Conservation (phyloP, 2,888 invertebrate genomes). For the Stenoptilia bipunctidactyla region DNA sequence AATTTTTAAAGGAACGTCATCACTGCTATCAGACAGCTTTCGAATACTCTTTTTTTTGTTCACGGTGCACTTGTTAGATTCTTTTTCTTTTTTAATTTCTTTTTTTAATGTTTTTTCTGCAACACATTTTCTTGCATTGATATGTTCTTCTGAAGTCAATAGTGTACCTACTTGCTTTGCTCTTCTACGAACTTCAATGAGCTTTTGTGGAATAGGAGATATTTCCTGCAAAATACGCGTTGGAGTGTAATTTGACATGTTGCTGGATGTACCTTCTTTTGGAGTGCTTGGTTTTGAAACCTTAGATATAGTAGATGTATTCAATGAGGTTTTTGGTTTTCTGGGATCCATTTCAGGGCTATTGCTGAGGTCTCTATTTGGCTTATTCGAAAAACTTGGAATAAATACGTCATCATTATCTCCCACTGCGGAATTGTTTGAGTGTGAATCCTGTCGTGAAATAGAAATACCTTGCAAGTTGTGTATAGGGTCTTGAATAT, state of each 20-base stretch:
- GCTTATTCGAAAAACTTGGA: slow-evolving; percentile 2
- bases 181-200: slow-evolving; percentile 13
- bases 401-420: not conserved
- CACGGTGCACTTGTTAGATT: not conserved
- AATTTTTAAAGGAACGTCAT: slow-evolving; percentile 2
- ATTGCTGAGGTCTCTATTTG: not conserved
- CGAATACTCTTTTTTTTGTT: slow-evolving; percentile 3
- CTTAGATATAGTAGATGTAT: slow-evolving; percentile 1
- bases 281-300: too few relatives aligned
- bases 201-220: slow-evolving; percentile 12
- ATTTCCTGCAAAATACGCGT: slow-evolving; percentile 12
- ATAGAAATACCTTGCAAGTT: too few relatives aligned
- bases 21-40: slow-evolving; percentile 4
- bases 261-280: not conserved
- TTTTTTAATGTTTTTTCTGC: slow-evolving; percentile 4
- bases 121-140: slow-evolving; percentile 12
- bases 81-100: not conserved
- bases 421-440: not conserved
- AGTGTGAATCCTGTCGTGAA: too few relatives aligned
- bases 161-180: slow-evolving; percentile 12
- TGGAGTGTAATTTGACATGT: slow-evolving; percentile 8
- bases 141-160: slow-evolving; percentile 12
- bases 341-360: slow-evolving; percentile 1
- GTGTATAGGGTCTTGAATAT: slow-evolving; percentile 1
- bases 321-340: slow-evolving; percentile 2